These are phyloP conservation scores for Pluvianellus socialis DNA, from an alignment of 2,113 vertebrate species.

Conservation along the genomic window DNA sequence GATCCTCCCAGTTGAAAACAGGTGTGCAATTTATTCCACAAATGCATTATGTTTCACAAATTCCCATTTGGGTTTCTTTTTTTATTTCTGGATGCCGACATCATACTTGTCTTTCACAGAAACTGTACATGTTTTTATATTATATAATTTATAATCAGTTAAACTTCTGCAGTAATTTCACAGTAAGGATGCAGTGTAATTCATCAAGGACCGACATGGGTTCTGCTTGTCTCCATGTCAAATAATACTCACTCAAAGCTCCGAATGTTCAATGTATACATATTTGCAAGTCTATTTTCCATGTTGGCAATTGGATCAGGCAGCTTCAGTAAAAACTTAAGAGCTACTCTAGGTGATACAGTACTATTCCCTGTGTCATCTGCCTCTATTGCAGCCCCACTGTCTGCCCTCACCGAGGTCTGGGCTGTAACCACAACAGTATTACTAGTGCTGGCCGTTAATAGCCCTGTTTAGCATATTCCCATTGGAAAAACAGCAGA, in stretches of 20 bases:
- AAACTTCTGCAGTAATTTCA: background rate
- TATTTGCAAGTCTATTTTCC: background rate
- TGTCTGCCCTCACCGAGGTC: background rate
- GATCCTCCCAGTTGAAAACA: background rate
- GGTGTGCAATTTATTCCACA: background rate
- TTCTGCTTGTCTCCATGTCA: background rate
- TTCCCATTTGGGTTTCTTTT: background rate
- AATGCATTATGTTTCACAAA: background rate
- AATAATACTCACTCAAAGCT: background rate
- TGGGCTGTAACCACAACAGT: background rate
- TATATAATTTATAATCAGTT: background rate
- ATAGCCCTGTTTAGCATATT: background rate
- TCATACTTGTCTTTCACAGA: background rate
- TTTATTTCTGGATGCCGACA: background rate
- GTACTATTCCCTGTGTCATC: background rate
- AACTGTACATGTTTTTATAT: background rate
- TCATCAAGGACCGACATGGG: background rate
- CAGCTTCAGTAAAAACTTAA: background rate
- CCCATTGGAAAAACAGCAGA: background rate
- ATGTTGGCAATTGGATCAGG: background rate
- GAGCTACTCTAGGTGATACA: fast-evolving
- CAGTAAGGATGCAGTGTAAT: background rate
- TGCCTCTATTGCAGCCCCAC: background rate
- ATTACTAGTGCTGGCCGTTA: background rate
- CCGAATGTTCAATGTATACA: background rate